Percentiles rank a stretch among this genome's conserved stretches.
These are phyloP conservation scores for Sebastes variabilis DNA, from an alignment of 2,797 vertebrate species.

Conservation along the genomic window DNA sequence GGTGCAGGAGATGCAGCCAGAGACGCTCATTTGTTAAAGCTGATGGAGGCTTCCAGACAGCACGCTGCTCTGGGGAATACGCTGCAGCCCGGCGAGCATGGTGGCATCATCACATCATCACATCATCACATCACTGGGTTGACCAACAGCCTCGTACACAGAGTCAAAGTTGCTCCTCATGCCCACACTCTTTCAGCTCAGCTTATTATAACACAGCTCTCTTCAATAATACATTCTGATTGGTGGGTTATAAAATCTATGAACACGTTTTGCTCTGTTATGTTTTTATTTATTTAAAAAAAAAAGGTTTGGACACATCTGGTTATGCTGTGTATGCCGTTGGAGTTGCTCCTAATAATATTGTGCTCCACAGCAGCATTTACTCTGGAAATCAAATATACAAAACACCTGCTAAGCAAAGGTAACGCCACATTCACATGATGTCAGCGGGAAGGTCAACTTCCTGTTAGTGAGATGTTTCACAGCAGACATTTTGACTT, in stretches of 20 bases:
- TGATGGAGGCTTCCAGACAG: constrained; percentile 63
- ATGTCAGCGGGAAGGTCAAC: not conserved
- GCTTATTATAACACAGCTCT: not conserved
- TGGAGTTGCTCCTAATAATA: no score
- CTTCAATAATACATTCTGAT: not conserved
- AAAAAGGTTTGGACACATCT: no score
- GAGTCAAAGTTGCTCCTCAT: constrained; percentile 6
- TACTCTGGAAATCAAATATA: no score
- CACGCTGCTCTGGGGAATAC: constrained; percentile 25
- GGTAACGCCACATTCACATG: no score
- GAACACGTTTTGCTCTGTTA: no score
- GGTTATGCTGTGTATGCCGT: no score
- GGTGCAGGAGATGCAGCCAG: constrained; percentile 18
- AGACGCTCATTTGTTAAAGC: constrained; percentile 67
- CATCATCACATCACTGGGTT: constrained; percentile 16
- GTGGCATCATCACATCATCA: constrained; percentile 2
- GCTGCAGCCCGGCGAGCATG: constrained; percentile 1
- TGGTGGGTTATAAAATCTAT: no score
- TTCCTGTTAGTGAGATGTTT: not conserved
- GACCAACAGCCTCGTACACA: constrained; percentile 40
- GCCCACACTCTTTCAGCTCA: not conserved
- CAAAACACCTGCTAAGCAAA: not conserved
- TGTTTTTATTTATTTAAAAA: no score
- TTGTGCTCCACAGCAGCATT: no score
- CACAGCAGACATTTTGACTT: not conserved